Base-by-base conservation (phyloP, 2,113 vertebrate species). In the Mesembrinibis cayennensis region DNA sequence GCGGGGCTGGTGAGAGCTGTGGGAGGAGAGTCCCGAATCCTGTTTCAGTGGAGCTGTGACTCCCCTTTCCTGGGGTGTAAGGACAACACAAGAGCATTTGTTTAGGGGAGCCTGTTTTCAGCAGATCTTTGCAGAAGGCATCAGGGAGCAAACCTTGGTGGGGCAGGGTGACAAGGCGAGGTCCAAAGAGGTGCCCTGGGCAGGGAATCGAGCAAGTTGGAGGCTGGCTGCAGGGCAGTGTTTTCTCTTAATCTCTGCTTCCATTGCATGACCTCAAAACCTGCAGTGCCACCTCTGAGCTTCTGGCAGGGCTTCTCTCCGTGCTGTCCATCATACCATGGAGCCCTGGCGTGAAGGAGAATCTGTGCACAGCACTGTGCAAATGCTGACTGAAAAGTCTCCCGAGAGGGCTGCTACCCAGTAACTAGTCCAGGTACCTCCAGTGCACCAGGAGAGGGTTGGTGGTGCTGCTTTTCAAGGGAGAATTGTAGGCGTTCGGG, bases 271-370 rank as follows among this genome's bases (percentile, higher is more conserved):
- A 61, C 13, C 18, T 80, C 45, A 52, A 61, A 61, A 53, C 20
- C 25, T 19, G 38, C 34, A 3, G 27, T n/a, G 45, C 38, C 25
- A 7, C 34, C 58, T 26, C 45, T 40, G 40, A 70, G 26, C 22
- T 76, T 16, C 52, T 45, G 42, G 21, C 47, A 69, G 50, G 32
- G 44, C 34, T 45, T 58, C 26, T 44, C n/a, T 52, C 16, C 3
- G 2, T 19, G 1, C 9, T 58, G 21, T 26, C 45, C 14, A 3
- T 67, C 8, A 0, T 36, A 49, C 62, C 30, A 5, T 6, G 0
- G 70, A 61, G 47, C 42, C 14, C 36, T 49, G 84, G 50, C 16
- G 44, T 20, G 49, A n/a, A 62, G 45, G 10, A 49, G 49, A 36
- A 53, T 13, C n/a, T n/a, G 40, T 16, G 21, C 30, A 9, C 9